Evolutionary conservation across 92 coral and sea anemone species (phyloP), one percentile per base, ranked within the genome.

Genomic region (Meandrina meandrites): DNA sequence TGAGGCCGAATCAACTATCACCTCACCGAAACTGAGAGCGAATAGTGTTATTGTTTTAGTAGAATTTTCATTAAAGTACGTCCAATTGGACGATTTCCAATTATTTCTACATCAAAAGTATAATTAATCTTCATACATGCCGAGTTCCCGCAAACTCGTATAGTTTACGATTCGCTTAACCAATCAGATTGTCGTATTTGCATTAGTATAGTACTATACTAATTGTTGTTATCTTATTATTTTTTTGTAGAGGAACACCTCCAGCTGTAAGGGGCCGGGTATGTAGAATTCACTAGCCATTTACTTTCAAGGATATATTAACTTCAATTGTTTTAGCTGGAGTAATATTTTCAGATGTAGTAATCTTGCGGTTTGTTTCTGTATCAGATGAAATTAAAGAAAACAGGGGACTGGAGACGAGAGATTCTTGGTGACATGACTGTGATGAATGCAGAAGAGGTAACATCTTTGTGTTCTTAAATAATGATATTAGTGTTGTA

Each of bases 371-470:
- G 10, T 80, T 83, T 58, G 42, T 15, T 47, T 76, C 34, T 35
- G 32, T 85, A 1, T 17, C 75, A 90, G 98, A 77, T 94, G 85
- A 94, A 92, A 79, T 42, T 94, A 54, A 94, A 94, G 86, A 94
- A 90, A 45, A 83, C 95, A 2, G 98, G 98, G 28, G 96, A 94
- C 88, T 94, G 98, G 98, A 86, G 98, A 78, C 85, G 92, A 81
- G 95, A 94, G 70, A 94, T 94, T 53, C 82, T 90, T 56, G 98
- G 98, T 0, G 98, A 94, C 81, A 93, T 94, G 98, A 94, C 98
- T 7, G 98, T 94, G 0, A 94, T 94, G 98, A 94, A 94, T 69
- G 98, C 98, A 32, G 98, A 94, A 35, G 98, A 94, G 90, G 98
- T 94, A 84, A 8, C 13, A 24, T 19, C 19, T 5, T 47, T 51